phyloP scores from a whole-genome alignment of 2,888 invertebrate species.

The Campoplex capitator region DNA sequence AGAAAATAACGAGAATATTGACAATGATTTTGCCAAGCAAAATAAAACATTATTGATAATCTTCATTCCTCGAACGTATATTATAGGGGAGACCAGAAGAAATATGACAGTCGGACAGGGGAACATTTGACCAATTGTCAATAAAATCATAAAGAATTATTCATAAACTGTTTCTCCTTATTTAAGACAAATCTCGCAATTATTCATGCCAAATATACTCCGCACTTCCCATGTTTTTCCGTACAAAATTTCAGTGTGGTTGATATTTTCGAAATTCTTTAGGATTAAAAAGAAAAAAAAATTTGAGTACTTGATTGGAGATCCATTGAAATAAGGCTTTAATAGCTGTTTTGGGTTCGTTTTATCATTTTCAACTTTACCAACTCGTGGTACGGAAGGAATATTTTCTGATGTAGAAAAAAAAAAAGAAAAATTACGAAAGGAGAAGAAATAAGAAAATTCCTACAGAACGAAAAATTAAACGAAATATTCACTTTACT shows the following conservation, averaged over 20 bases:
- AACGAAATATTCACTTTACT: background rate
- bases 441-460: background rate
- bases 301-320: background rate
- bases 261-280: background rate
- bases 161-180: slow-evolving; percentile 1
- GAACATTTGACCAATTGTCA: slow-evolving; percentile 40
- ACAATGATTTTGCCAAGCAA: slow-evolving; percentile 40
- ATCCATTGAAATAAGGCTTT: background rate
- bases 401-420: background rate
- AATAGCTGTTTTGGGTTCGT: background rate
- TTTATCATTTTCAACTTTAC: background rate
- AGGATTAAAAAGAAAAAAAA: too few relatives aligned
- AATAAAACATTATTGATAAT: slow-evolving; percentile 11
- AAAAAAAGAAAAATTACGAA: background rate
- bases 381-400: background rate
- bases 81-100: slow-evolving; percentile 3
- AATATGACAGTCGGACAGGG: slow-evolving; percentile 4
- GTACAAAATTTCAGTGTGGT: too few relatives aligned
- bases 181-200: background rate
- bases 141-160: slow-evolving; percentile 33
- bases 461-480: background rate
- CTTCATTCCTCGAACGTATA: background rate
- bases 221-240: background rate
- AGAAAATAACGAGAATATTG: background rate
- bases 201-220: background rate